Evolutionary conservation across 2,888 invertebrate genomes (phyloP).

Genomic region (Neria commutata): DNA sequence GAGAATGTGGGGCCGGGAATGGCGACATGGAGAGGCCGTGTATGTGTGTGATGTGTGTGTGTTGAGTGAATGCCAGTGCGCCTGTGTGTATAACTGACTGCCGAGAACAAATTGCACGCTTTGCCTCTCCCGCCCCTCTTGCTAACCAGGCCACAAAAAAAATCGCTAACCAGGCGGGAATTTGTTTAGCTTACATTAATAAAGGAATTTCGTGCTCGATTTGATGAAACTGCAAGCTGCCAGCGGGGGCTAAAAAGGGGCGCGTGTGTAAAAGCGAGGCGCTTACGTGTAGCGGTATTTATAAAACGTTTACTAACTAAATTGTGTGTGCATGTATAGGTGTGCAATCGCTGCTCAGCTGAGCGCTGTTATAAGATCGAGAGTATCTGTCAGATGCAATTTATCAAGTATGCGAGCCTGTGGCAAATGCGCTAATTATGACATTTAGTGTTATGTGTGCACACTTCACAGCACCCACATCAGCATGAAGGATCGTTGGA

Average conservation of each 20-base stretch:
- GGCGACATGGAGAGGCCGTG: neutral
- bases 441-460: no score
- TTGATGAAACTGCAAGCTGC: conserved; percentile 33
- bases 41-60: conserved; percentile 13
- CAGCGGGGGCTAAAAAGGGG: conserved; percentile 44
- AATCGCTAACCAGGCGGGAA: neutral
- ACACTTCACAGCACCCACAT: no score
- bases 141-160: conserved; percentile 25
- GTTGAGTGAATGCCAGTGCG: conserved; percentile 19
- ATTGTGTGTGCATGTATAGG: no score
- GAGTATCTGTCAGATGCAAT: no score
- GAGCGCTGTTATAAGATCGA: no score
- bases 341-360: no score
- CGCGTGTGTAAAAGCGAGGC: conserved; percentile 13
- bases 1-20: conserved; percentile 14
- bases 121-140: neutral
- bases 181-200: neutral
- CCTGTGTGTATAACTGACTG: conserved; percentile 42
- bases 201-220: conserved; percentile 17
- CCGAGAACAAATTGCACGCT: conserved; percentile 31
- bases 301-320: conserved; percentile 52
- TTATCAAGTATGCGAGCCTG: no score
- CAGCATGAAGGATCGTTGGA: no score
- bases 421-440: no score
- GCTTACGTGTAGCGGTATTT: conserved; percentile 55